Evolutionary conservation across 2,113 vertebrate species (phyloP).

Genomic region (Hippocampus abdominalis): DNA sequence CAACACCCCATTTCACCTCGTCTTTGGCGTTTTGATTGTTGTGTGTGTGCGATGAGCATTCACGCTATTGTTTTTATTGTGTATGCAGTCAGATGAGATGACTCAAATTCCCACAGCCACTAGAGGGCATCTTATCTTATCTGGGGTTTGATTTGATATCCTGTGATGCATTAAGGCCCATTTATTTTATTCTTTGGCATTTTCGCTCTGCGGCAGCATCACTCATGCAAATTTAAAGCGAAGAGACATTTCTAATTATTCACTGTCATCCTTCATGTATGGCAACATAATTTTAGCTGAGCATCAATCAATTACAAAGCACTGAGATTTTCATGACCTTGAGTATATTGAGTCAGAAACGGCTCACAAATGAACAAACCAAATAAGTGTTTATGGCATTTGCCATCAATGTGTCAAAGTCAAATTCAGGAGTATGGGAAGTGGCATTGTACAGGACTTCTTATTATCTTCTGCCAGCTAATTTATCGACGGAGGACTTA

Average conservation of each 20-base stretch:
- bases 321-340: slow-evolving; percentile 33
- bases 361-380: slow-evolving; percentile 19
- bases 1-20: no score
- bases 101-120: background rate
- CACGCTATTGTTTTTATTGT: background rate
- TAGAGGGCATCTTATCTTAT: background rate
- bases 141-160: background rate
- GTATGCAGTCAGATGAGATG: background rate
- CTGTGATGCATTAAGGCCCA: background rate
- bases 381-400: slow-evolving; percentile 36
- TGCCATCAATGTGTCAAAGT: slow-evolving; percentile 55
- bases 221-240: background rate
- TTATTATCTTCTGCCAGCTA: slow-evolving; percentile 46
- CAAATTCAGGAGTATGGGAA: slow-evolving; percentile 36
- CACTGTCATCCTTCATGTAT: slow-evolving; percentile 5
- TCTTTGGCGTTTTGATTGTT: background rate
- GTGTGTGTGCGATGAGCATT: background rate
- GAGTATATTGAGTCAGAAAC: slow-evolving; percentile 18
- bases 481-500: slow-evolving; percentile 58
- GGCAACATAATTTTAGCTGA: background rate
- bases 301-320: slow-evolving; percentile 12
- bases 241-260: background rate
- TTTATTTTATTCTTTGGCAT: slow-evolving; percentile 1
- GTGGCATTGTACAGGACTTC: slow-evolving; percentile 24
- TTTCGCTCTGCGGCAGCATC: background rate